Percentiles rank a stretch among this genome's conserved stretches.
Evolutionary conservation across 1,140 invertebrate genomes (phyloP).

Genomic region (Drosophila pandora): DNA sequence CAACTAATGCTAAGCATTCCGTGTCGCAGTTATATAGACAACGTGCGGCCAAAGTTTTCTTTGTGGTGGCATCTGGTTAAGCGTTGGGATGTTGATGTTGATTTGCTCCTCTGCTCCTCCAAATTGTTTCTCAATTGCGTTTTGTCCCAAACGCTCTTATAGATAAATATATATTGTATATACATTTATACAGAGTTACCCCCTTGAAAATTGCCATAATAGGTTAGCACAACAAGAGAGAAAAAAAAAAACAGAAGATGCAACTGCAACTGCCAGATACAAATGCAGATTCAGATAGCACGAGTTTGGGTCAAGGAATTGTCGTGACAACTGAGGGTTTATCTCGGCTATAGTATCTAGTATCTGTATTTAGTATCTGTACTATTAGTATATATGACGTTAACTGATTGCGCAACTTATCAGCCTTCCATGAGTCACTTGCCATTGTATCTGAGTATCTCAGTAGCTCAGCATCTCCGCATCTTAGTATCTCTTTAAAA

Average conservation of each 20-base stretch:
- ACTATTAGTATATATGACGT: conserved; percentile 14
- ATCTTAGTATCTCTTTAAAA: no score
- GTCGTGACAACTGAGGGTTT: conserved; percentile 19
- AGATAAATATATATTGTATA: conserved; percentile 15
- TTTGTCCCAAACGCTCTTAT: conserved; percentile 22
- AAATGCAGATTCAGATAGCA: conserved; percentile 38
- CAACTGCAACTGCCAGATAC: conserved; percentile 17
- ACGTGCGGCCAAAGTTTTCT: conserved; percentile 58
- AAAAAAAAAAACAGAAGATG: conserved; percentile 8
- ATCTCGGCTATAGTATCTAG: neutral
- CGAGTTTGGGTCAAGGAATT: conserved; percentile 43
- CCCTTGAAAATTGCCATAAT: conserved; percentile 64
- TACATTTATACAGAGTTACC: neutral
- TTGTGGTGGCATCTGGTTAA: conserved; percentile 38
- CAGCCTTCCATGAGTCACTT: conserved; percentile 12
- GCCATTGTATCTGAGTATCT: neutral
- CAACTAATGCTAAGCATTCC: conserved; percentile 66
- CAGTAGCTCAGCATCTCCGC: neutral
- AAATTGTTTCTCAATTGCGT: conserved; percentile 78
- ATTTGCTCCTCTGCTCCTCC: conserved; percentile 61
- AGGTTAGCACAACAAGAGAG: conserved; percentile 27
- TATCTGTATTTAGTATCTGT: neutral
- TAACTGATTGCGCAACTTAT: conserved; percentile 42
- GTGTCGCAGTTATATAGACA: conserved; percentile 79
- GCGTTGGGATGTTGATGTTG: conserved; percentile 54